Base-by-base conservation (phyloP, 2,797 vertebrate species). In the Anabacerthia variegaticeps region DNA sequence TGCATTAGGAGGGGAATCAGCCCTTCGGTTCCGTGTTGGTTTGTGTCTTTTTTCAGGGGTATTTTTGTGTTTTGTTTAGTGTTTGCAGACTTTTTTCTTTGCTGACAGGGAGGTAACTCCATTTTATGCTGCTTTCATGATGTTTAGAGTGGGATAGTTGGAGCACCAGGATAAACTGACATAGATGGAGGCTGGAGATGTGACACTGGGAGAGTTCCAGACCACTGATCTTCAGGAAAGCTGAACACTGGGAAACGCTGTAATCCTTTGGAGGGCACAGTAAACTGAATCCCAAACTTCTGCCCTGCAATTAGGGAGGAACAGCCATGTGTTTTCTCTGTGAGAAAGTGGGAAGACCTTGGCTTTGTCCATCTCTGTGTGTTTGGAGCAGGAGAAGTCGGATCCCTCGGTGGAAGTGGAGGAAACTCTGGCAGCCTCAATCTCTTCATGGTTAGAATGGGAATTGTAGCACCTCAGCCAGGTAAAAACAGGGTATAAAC, bases 401-500 rank as follows among this genome's bases (percentile, higher is more conserved):
- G 34, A 59, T 82, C 10, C 1, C 69, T n/a, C 5, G 14, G 68
- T 88, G 72, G 56, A 43, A 19, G 15, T 52, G 19, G 87, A 81
- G 84, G 75, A 24, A 67, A 17, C 48, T 88, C 69, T 34, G 39
- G 44, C 59, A 20, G 51, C 51, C 18, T 55, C 9, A 8, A 71
- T 86, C 46, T 56, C 39, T 22, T 91, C 3, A 1, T 4, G 3
- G 54, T 68, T 74, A 9, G 10, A 30, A 5, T 67, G 34, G 82
- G 58, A 85, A 72, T 78, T 90, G 74, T 84, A 93, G 87, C 93
- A 95, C 84, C 77, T 94, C 88, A 90, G 78, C 73, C 92, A 84
- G 93, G 93, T 91, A 8, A 78, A 94, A 91, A 91, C 88, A 95
- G 93, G 95, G 94, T 96, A 94, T 85, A 95, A 97, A 96, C 91